Conservation (phyloP, 1,140 invertebrate species). For the Brevipalpus yothersi region DNA sequence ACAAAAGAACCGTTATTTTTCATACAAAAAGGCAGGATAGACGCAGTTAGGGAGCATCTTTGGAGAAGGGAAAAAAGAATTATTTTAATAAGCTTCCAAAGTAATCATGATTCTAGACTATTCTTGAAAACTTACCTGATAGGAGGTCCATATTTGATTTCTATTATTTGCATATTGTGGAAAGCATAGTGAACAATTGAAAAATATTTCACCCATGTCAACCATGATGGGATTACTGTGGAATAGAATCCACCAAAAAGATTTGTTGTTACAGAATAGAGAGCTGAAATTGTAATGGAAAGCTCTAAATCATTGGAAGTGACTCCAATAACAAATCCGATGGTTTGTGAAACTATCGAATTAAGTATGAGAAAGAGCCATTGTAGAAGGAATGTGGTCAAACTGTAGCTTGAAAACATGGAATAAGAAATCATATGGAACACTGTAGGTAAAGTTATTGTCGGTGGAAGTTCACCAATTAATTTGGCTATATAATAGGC, state of each 20-base stretch:
- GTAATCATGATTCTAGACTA: background rate
- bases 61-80: conserved; percentile 10
- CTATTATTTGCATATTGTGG: conserved; percentile 59
- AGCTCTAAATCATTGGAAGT: conserved; percentile 52
- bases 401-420: conserved; percentile 34
- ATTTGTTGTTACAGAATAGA: conserved; percentile 53
- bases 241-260: conserved; percentile 58
- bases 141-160: conserved; percentile 42
- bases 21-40: conserved; percentile 35
- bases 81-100: background rate
- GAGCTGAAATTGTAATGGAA: conserved; percentile 48
- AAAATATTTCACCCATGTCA: conserved; percentile 51
- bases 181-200: conserved; percentile 56
- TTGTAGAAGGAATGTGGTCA: conserved; percentile 35
- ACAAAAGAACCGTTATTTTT: conserved; percentile 16
- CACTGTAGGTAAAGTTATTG: conserved; percentile 45
- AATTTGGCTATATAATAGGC: conserved; percentile 66
- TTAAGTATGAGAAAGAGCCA: conserved; percentile 36
- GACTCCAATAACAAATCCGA: conserved; percentile 56
- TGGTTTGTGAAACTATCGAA: conserved; percentile 30
- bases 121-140: conserved; percentile 29
- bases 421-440: conserved; percentile 55
- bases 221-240: conserved; percentile 44
- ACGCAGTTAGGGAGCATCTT: conserved; percentile 35
- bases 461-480: conserved; percentile 51